Evolutionary conservation across 2,797 vertebrate species (phyloP), one percentile per base, ranked within the genome.

Genomic region (Gadopsis bispinosus): DNA sequence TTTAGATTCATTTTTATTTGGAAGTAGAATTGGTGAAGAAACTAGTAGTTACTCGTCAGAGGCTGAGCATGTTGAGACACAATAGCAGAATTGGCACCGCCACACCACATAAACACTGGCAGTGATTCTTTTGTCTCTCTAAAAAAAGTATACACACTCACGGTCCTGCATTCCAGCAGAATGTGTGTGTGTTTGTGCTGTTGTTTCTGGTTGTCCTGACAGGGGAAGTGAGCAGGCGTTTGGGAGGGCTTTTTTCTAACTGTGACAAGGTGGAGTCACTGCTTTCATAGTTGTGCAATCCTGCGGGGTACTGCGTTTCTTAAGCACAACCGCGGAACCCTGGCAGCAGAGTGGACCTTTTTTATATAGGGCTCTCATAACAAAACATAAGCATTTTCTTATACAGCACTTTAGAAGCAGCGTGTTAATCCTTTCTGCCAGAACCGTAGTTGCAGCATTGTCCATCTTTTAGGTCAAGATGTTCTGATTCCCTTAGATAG

Each of bases 221-320:
- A 87, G 87, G 85, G 89, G 87, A 91, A 88, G 89, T 85, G 90
- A 90, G 82, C 79, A 85, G 80, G 82, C 85, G 55, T 90, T 87
- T 69, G 88, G 89, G 84, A 88, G 76, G 80, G 71, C 75, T 90
- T 87, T 84, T 70, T 88, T 93, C 74, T 75, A 82, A 91, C 86
- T 90, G 77, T 87, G 87, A 89, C 81, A 85, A 89, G 91, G 91
- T 93, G 91, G 89, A 94, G 91, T 89, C 84, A 39, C 78, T 85
- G 76, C 79, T 88, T 56, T 87, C 80, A 71, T 75, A 87, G 87
- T 93, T 93, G 89, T 91, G 88, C 87, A 92, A 93, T 91, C 73
- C 60, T 82, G 78, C 61, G 0, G 78, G 50, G 48, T 81, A 79
- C 81, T 84, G 48, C 19, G 43, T 90, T 89, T 85, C 85, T 88